Conservation (phyloP, 2,113 vertebrate species). For the Ceyx margarethae region DNA sequence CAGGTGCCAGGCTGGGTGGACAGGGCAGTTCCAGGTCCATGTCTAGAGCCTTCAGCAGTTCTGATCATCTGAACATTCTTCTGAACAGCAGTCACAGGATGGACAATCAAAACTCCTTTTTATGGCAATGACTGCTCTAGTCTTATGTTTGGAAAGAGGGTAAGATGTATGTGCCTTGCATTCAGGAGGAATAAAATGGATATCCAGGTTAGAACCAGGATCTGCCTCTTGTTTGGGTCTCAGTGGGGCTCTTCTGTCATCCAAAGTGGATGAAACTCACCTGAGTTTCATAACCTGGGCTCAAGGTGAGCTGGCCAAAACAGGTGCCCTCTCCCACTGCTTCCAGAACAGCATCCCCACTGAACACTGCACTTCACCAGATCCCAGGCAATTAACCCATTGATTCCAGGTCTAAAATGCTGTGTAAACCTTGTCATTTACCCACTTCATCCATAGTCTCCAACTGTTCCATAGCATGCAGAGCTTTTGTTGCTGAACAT, state of each 20-base stretch:
- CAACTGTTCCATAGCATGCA: slow-evolving; percentile 17
- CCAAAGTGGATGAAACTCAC: not conserved
- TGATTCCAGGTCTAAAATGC: not conserved
- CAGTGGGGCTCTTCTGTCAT: not conserved
- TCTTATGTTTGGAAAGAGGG: not conserved
- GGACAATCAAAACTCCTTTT: not conserved
- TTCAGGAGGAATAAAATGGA: not conserved
- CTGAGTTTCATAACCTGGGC: not conserved
- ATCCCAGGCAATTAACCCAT: not conserved
- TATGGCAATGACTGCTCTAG: not conserved
- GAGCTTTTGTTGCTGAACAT: slow-evolving; percentile 27
- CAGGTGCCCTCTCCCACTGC: not conserved
- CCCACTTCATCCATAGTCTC: not conserved
- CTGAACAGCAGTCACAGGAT: not conserved
- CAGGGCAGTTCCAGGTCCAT: not conserved
- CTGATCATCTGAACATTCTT: not conserved
- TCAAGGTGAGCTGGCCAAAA: slow-evolving; percentile 33
- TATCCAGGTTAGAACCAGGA: not conserved
- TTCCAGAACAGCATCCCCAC: not conserved
- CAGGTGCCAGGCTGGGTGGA: not conserved
- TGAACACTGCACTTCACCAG: not conserved
- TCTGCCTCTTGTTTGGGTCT: not conserved
- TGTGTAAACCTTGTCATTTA: not conserved
- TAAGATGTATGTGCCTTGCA: not conserved
- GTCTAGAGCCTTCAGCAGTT: not conserved